Evolutionary conservation across 2,797 vertebrate genomes (phyloP).

Genomic region (Argya squamiceps): DNA sequence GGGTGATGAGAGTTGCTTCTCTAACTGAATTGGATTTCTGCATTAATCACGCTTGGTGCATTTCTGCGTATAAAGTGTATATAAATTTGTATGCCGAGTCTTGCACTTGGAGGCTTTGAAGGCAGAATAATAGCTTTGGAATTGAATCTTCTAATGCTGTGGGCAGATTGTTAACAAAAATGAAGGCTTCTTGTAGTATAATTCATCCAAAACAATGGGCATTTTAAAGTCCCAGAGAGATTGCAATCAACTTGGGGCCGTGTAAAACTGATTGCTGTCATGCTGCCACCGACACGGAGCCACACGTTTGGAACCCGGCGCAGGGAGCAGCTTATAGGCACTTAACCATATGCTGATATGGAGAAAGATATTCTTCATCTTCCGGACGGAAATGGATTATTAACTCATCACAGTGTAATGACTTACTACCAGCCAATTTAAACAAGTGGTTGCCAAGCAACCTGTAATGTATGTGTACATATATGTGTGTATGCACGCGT

Average conservation of each 20-base stretch:
- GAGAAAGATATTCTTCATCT: slow-evolving; percentile 40
- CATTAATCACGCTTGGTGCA: slow-evolving; percentile 23
- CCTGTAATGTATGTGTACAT: slow-evolving; percentile 8
- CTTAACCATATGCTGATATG: slow-evolving; percentile 56
- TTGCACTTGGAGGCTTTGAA: slow-evolving; percentile 49
- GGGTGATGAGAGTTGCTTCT: slow-evolving; percentile 32
- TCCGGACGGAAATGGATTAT: slow-evolving; percentile 57
- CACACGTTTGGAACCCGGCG: fast-evolving
- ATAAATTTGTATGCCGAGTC: slow-evolving; percentile 60
- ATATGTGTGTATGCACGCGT: neutral
- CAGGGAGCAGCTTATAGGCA: slow-evolving; percentile 37
- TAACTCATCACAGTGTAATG: slow-evolving; percentile 62
- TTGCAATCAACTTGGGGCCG: slow-evolving; percentile 40
- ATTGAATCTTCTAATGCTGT: slow-evolving; percentile 68
- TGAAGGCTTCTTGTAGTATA: slow-evolving; percentile 61
- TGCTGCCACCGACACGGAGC: neutral
- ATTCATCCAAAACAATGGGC: slow-evolving; percentile 67
- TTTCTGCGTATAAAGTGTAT: slow-evolving; percentile 29
- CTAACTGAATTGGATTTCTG: slow-evolving; percentile 44
- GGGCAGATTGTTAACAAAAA: slow-evolving; percentile 69
- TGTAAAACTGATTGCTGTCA: slow-evolving; percentile 57
- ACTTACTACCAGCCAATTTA: slow-evolving; percentile 45
- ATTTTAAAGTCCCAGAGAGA: slow-evolving; percentile 57
- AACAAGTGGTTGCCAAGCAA: slow-evolving; percentile 29
- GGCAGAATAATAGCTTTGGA: slow-evolving; percentile 65